Evolutionary conservation across 2,888 invertebrate species (phyloP).

Genomic region (Eupelmus urozonus): DNA sequence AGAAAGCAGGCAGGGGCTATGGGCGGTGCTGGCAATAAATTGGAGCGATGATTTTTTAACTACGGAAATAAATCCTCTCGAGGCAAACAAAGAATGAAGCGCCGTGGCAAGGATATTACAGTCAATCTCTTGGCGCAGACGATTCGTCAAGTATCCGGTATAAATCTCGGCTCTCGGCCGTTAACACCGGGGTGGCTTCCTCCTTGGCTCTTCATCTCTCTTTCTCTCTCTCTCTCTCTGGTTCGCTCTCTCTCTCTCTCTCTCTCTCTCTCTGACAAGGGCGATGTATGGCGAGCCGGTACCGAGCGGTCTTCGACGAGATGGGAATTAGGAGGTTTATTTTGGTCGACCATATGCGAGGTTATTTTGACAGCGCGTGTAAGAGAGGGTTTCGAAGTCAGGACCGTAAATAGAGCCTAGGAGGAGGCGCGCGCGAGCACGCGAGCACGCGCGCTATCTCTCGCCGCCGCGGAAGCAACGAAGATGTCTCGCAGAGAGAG

Average conservation of each 20-base stretch:
- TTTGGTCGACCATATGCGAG: slow-evolving; percentile 76
- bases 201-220: slow-evolving; percentile 37
- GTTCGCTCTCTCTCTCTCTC: slow-evolving; percentile 43
- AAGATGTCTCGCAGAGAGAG: slow-evolving; percentile 52
- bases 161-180: slow-evolving; percentile 54
- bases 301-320: slow-evolving; percentile 66
- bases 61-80: slow-evolving; percentile 54
- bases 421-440: neutral
- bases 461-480: slow-evolving; percentile 28
- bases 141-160: slow-evolving; percentile 59
- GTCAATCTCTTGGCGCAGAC: slow-evolving; percentile 55
- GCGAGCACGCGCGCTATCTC: slow-evolving; percentile 18
- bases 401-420: slow-evolving; percentile 60
- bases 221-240: slow-evolving; percentile 34
- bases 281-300: slow-evolving; percentile 56
- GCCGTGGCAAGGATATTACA: slow-evolving; percentile 44
- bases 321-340: slow-evolving; percentile 76
- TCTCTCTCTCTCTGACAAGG: slow-evolving; percentile 29
- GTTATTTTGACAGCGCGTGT: slow-evolving; percentile 73
- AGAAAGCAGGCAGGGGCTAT: slow-evolving; percentile 13
- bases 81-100: slow-evolving; percentile 58
- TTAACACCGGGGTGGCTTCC: slow-evolving; percentile 54
- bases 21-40: no score
- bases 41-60: slow-evolving; percentile 56
- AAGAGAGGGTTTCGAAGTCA: slow-evolving; percentile 57